Evolutionary conservation across 2,888 invertebrate species (phyloP), one percentile per base, ranked within the genome.

Genomic region (Sphaeridia pumilis): DNA sequence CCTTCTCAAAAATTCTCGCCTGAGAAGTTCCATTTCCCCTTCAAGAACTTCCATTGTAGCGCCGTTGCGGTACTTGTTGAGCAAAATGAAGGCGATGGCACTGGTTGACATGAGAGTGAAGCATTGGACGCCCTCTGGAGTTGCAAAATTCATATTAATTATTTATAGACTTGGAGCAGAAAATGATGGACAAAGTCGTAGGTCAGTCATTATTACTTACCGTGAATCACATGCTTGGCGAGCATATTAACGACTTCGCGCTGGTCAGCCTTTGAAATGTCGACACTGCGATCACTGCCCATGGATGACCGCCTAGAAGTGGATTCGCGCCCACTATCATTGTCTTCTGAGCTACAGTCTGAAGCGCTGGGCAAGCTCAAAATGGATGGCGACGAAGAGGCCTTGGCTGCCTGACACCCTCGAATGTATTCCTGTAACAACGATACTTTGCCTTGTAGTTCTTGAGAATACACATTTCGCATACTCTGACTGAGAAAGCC

Each of bases 51-150:
- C 73, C 55, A 83, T 69, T 3, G 74, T 74, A 28, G 77, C 81
- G 3, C 93, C 92, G 54, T 78, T 70, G 24, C 93, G 77, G 67
- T 78, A 83, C 68, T 83, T 84, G 59, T 83, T 85, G 52, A 92
- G 75, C 36, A 94, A 71, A 55, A 93, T 75, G 73, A 89, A 94
- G 24, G 92, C 80, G 38, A 92, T 75, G 2, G 88, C 81, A 72
- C 93, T 89, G 0, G 93, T 93, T 47, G 88, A 85, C 92, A 93
- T 93, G 27, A 93, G 77, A 0, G 90, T 83, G 20, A 86, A 87
- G 1, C 85, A 81, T 66, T 80, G 78, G 0, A 83, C 78, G 59
- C 87, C 86, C 73, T 89, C 93, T 88, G 71, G 10, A n/a, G n/a
- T n/a, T n/a, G n/a, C n/a, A n/a, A n/a, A n/a, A n/a, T n/a, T n/a